These are phyloP conservation scores for Pterostichus niger DNA, from an alignment of 2,888 invertebrate genomes.

Conservation along the genomic window DNA sequence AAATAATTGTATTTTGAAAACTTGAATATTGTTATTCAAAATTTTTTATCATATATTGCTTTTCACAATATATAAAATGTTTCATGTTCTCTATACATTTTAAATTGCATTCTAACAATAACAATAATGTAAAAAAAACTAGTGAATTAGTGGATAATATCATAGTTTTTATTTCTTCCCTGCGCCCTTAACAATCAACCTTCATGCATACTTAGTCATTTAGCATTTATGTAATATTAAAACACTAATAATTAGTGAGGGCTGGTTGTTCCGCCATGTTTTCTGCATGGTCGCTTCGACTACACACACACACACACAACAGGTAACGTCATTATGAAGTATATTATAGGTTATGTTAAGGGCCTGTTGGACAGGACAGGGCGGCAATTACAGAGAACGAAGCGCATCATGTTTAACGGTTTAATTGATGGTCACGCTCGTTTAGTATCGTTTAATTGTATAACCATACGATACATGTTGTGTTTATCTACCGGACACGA, in stretches of 20 bases:
- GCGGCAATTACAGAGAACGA: slow-evolving; percentile 67
- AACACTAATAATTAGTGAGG: slow-evolving; percentile 15
- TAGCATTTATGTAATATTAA: slow-evolving; percentile 12
- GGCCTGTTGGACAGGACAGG: slow-evolving; percentile 19
- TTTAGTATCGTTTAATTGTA: slow-evolving; percentile 67
- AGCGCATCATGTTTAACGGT: slow-evolving; percentile 66
- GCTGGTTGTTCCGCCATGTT: slow-evolving; percentile 55
- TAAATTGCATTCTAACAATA: no score
- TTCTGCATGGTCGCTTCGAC: slow-evolving; percentile 45
- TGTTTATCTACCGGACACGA: slow-evolving; percentile 46
- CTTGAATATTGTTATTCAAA: no score
- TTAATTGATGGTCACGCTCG: slow-evolving; percentile 68
- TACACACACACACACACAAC: slow-evolving; percentile 14
- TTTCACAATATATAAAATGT: no score
- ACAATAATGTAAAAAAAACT: no score
- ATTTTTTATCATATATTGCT: no score
- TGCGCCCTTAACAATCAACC: background rate
- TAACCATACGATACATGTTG: slow-evolving; percentile 49
- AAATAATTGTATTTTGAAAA: no score
- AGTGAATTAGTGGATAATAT: no score
- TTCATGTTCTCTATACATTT: no score
- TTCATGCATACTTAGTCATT: background rate
- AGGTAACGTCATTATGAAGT: slow-evolving; percentile 52
- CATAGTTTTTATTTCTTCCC: no score
- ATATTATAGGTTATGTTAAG: slow-evolving; percentile 25